Conservation (phyloP, 2,888 invertebrate species). For the Carterocephalus palaemon region DNA sequence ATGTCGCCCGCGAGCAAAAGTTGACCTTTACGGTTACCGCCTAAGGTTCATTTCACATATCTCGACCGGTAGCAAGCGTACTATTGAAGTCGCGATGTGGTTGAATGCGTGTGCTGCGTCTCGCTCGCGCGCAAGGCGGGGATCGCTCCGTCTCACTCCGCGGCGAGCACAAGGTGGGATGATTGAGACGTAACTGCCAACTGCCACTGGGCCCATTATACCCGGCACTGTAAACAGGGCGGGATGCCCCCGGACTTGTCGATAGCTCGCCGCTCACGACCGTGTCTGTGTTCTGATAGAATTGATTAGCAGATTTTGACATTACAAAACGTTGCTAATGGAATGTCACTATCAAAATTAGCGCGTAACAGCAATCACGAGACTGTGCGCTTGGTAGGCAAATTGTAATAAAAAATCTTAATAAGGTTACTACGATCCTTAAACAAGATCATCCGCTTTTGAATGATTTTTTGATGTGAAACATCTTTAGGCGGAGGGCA, state of each 20-base stretch:
- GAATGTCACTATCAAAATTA: too few species aligned
- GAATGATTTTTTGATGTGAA: too few species aligned
- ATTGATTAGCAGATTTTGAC: too few species aligned
- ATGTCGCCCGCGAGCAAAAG: slow-evolving; percentile 28
- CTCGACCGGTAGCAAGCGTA: slow-evolving; percentile 36
- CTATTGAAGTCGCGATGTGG: slow-evolving; percentile 56
- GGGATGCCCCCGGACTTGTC: slow-evolving; percentile 33
- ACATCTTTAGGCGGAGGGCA: too few species aligned
- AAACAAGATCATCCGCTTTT: too few species aligned
- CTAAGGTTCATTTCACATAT: not conserved
- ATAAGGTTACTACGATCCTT: too few species aligned
- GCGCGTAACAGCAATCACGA: too few species aligned
- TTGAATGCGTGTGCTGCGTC: slow-evolving; percentile 58
- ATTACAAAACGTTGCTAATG: too few species aligned
- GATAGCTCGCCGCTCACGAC: too few species aligned
- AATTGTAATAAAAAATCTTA: too few species aligned
- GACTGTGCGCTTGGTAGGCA: too few species aligned
- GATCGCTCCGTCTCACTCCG: slow-evolving; percentile 43
- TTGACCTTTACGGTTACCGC: slow-evolving; percentile 32
- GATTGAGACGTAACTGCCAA: slow-evolving; percentile 77
- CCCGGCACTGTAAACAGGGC: slow-evolving; percentile 64
- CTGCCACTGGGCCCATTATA: slow-evolving; percentile 77
- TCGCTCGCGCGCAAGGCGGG: slow-evolving; percentile 30
- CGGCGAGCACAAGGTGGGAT: slow-evolving; percentile 72
- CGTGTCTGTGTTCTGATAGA: too few species aligned